phyloP scores from a whole-genome alignment of 2,888 invertebrate genomes.

The Netelia inedita region DNA sequence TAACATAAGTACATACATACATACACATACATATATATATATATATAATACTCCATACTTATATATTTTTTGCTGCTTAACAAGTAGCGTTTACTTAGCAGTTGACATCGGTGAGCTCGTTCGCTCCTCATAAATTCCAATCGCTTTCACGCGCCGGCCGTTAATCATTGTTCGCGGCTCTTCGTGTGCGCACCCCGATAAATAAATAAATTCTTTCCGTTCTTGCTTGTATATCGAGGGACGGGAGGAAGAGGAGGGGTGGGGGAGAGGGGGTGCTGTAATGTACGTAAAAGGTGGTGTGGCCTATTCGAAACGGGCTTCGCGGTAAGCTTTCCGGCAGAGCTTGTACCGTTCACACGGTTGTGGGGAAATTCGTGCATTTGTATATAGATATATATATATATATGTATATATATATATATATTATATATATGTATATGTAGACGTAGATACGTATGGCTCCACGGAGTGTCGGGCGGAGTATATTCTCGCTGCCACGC shows the following conservation, averaged over 20 bases:
- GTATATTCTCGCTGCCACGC: constrained; percentile 67
- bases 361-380: constrained; percentile 51
- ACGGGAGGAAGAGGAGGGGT: not conserved
- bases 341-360: constrained; percentile 53
- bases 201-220: constrained; percentile 66
- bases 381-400: constrained; percentile 30
- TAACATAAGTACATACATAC: not conserved
- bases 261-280: not conserved
- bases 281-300: not conserved
- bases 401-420: not conserved
- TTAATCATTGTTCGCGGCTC: constrained; percentile 71
- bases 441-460: constrained; percentile 5
- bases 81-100: constrained; percentile 72
- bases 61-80: constrained; percentile 65
- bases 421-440: constrained; percentile 19
- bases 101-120: constrained; percentile 71
- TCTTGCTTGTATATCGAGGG: not conserved
- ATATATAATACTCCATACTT: constrained; percentile 50
- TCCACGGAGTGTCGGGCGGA: constrained; percentile 35
- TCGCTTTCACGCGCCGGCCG: constrained; percentile 72
- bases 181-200: constrained; percentile 55
- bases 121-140: constrained; percentile 74
- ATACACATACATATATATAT: constrained; percentile 27
- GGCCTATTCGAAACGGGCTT: constrained; percentile 32
- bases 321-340: constrained; percentile 14